Evolutionary conservation across 2,888 invertebrate genomes (phyloP).

Genomic region (Blomia tropicalis): DNA sequence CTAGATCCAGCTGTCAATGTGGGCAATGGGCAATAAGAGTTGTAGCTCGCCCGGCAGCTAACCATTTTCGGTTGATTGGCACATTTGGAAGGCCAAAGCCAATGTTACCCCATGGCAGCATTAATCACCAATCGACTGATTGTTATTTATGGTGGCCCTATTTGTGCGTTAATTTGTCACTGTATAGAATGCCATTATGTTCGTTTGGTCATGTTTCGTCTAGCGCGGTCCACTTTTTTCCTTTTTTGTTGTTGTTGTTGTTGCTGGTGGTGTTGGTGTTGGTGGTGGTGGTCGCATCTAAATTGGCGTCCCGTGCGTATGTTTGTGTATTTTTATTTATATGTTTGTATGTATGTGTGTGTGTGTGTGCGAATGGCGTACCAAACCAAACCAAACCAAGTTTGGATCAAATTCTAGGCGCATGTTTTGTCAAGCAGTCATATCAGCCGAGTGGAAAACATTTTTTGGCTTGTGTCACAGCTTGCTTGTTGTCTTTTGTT

Average conservation of each 20-base stretch:
- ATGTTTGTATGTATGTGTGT: no score
- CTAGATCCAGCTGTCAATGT: not conserved
- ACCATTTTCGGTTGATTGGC: not conserved
- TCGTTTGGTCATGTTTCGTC: not conserved
- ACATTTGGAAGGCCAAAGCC: not conserved
- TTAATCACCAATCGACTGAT: constrained; percentile 13
- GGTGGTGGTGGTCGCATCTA: not conserved
- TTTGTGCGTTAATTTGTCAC: constrained; percentile 3
- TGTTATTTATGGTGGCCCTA: constrained; percentile 6
- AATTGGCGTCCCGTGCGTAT: not conserved
- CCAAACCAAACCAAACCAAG: not conserved
- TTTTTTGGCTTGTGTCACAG: not conserved
- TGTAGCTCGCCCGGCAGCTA: not conserved
- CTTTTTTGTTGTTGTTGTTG: no score
- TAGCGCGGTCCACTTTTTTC: not conserved
- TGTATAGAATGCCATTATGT: not conserved
- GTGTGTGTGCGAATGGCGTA: not conserved
- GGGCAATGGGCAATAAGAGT: not conserved
- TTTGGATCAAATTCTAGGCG: no score
- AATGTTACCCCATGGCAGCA: not conserved
- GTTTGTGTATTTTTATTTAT: no score
- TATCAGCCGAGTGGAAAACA: no score
- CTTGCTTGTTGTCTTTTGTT: not conserved
- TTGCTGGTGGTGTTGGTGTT: no score
- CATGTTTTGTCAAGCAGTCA: no score